Evolutionary conservation across 2,888 invertebrate genomes (phyloP).

Genomic region (Teleogryllus oceanicus): DNA sequence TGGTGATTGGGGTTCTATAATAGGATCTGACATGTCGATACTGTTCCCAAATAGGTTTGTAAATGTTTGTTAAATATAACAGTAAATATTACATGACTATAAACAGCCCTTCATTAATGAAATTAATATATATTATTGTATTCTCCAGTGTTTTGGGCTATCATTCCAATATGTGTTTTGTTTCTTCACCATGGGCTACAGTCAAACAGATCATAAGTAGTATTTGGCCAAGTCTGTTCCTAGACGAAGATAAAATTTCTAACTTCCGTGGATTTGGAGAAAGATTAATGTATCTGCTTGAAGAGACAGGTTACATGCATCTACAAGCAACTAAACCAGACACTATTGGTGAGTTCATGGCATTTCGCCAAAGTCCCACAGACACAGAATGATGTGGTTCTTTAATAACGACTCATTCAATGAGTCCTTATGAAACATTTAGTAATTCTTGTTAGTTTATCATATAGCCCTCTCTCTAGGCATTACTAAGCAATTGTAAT

Average conservation of each 20-base stretch:
- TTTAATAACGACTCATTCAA: no score
- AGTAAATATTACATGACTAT: not conserved
- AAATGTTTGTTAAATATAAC: not conserved
- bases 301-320: conserved; percentile 52
- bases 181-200: conserved; percentile 41
- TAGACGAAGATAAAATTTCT: not conserved
- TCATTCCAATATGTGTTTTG: conserved; percentile 62
- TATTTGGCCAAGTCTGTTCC: conserved; percentile 41
- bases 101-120: no score
- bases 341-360: conserved; percentile 47
- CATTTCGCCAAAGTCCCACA: no score
- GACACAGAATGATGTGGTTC: no score
- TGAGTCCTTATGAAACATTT: no score
- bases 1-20: conserved; percentile 76
- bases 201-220: conserved; percentile 40
- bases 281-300: not conserved
- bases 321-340: conserved; percentile 55
- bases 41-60: conserved; percentile 57
- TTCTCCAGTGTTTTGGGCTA: conserved; percentile 52
- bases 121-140: no score
- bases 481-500: no score
- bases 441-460: no score
- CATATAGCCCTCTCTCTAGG: no score
- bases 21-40: conserved; percentile 61
- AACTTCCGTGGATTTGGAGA: not conserved